phyloP scores from a whole-genome alignment of 2,113 vertebrate species.

The Grammomys surdaster region DNA sequence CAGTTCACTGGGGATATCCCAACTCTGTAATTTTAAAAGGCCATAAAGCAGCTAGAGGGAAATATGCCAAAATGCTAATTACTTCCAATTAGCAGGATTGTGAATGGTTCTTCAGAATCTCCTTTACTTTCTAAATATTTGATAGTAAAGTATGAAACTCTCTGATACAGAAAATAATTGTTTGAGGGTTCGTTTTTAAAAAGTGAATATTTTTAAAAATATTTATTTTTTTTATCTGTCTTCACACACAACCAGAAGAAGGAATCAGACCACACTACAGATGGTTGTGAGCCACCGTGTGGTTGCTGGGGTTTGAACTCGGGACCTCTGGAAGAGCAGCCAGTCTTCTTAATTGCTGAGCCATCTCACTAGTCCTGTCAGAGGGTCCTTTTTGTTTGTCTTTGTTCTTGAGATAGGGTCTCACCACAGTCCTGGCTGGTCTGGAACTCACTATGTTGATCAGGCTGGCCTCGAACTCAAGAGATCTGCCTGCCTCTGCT shows the following conservation, averaged over 20 bases:
- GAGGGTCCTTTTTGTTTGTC: background rate
- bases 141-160: constrained; percentile 21
- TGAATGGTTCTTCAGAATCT: background rate
- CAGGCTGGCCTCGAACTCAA: background rate
- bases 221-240: too few species aligned
- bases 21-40: constrained; percentile 52
- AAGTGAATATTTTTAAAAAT: too few species aligned
- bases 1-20: constrained; percentile 51
- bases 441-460: background rate
- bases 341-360: too few species aligned
- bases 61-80: constrained; percentile 65
- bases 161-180: constrained; percentile 1
- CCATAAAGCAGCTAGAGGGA: constrained; percentile 49
- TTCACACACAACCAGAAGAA: too few species aligned
- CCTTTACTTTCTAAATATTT: constrained; percentile 48
- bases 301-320: too few species aligned
- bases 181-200: background rate
- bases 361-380: too few species aligned
- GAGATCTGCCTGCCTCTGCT: background rate
- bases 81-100: constrained; percentile 57
- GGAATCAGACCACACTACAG: too few species aligned
- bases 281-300: too few species aligned
- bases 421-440: background rate
- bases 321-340: too few species aligned
- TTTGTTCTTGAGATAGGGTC: background rate